Conservation (phyloP, 2,113 vertebrate species). For the Mormyrus iriodes region DNA sequence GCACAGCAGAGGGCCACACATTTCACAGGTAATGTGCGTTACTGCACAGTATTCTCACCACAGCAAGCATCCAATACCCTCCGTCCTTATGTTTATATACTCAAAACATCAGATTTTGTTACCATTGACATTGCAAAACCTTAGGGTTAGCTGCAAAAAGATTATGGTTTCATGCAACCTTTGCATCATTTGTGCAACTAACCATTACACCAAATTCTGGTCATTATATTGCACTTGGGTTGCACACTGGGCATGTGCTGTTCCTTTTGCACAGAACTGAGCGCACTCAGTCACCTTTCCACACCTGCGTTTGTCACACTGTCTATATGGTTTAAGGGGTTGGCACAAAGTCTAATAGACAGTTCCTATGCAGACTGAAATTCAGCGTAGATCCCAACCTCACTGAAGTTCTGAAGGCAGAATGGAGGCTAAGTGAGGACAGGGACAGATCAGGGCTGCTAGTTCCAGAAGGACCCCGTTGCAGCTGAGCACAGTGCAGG, state of each 20-base stretch:
- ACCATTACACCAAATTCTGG: background rate
- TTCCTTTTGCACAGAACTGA: background rate
- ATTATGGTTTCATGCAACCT: background rate
- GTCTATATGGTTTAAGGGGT: background rate
- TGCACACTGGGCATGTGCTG: background rate
- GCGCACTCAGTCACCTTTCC: background rate
- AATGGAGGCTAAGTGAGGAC: background rate
- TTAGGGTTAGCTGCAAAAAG: background rate
- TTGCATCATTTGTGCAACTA: background rate
- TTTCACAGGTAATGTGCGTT: background rate
- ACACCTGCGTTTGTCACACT: background rate
- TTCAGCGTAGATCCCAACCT: background rate
- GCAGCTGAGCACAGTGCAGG: background rate
- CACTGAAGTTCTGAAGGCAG: background rate
- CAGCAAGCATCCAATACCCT: background rate
- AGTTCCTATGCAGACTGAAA: background rate
- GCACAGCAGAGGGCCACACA: background rate
- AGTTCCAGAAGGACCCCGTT: background rate
- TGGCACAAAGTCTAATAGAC: background rate
- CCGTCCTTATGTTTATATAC: no score
- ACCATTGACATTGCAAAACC: background rate
- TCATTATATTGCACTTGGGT: background rate
- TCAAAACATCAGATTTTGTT: background rate
- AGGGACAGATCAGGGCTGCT: background rate
- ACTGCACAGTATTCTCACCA: background rate